A percentile compares a stretch with the other conserved stretches of the same genome.
These are phyloP conservation scores for Acanthopagrus latus DNA, from an alignment of 2,797 vertebrate species.

Conservation along the genomic window DNA sequence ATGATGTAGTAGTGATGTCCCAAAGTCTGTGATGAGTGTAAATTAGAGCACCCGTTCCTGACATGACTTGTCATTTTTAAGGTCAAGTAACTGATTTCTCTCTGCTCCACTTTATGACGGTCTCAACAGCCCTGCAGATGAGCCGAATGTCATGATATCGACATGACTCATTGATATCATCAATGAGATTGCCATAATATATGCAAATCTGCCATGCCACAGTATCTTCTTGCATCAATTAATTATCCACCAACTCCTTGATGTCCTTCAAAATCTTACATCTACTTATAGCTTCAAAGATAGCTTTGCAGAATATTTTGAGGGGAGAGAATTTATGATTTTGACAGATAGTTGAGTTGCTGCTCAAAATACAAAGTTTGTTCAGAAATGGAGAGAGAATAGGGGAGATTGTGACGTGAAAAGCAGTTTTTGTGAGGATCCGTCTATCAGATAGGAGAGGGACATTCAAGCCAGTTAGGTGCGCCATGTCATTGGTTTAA, in stretches of 20 bases:
- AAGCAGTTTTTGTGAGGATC: conserved; percentile 12
- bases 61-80: conserved; percentile 38
- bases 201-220: conserved; percentile 34
- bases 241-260: conserved; percentile 62
- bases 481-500: conserved; percentile 27
- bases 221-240: conserved; percentile 60
- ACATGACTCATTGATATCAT: conserved; percentile 57
- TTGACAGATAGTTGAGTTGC: conserved; percentile 12
- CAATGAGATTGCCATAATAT: conserved; percentile 40
- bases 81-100: conserved; percentile 7
- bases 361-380: conserved; percentile 20
- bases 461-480: conserved; percentile 12
- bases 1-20: not conserved
- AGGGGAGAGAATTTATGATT: conserved; percentile 28
- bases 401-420: conserved; percentile 7
- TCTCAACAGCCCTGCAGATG: conserved; percentile 4
- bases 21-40: conserved; percentile 30
- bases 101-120: conserved; percentile 13
- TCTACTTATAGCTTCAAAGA: conserved; percentile 50
- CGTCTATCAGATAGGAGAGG: conserved; percentile 5
- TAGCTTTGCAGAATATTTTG: conserved; percentile 32
- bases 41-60: conserved; percentile 32
- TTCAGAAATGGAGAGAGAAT: conserved; percentile 7
- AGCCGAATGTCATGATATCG: conserved; percentile 35
- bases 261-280: conserved; percentile 56